Evolutionary conservation across 2,888 invertebrate species (phyloP).

Genomic region (Oscheius sp.): DNA sequence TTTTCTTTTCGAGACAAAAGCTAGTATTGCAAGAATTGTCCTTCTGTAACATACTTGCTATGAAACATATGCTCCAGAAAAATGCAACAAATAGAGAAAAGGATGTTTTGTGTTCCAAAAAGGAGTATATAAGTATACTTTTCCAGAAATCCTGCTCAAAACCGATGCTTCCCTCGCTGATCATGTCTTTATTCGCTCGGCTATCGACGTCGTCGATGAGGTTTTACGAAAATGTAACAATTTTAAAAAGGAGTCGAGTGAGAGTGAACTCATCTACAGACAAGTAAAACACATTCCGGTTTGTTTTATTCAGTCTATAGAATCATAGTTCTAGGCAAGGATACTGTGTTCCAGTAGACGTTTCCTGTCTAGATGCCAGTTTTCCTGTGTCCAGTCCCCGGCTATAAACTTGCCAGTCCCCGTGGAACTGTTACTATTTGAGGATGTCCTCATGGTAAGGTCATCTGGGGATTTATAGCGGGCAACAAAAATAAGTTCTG

Average conservation of each 20-base stretch:
- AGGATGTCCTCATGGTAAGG: slow-evolving; percentile 35
- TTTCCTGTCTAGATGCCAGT: slow-evolving; percentile 18
- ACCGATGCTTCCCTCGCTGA: slow-evolving; percentile 30
- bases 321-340: slow-evolving; percentile 22
- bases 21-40: too few relatives aligned
- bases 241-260: slow-evolving; percentile 31
- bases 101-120: too few relatives aligned
- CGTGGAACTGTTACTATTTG: slow-evolving; percentile 29
- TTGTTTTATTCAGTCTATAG: neutral
- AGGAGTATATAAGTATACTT: too few relatives aligned
- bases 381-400: slow-evolving; percentile 17
- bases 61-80: too few relatives aligned
- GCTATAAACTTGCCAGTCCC: neutral
- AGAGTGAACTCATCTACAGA: slow-evolving; percentile 30
- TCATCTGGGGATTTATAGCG: too few relatives aligned
- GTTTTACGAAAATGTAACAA: slow-evolving; percentile 38
- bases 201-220: slow-evolving; percentile 30
- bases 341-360: slow-evolving; percentile 31
- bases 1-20: too few relatives aligned
- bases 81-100: too few relatives aligned
- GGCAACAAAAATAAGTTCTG: too few relatives aligned
- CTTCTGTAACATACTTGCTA: too few relatives aligned
- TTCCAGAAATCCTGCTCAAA: slow-evolving; percentile 24
- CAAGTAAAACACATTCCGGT: slow-evolving; percentile 37
- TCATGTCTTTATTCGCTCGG: slow-evolving; percentile 23